Conservation (phyloP, 2,888 invertebrate species). For the Drosophila mulleri region DNA sequence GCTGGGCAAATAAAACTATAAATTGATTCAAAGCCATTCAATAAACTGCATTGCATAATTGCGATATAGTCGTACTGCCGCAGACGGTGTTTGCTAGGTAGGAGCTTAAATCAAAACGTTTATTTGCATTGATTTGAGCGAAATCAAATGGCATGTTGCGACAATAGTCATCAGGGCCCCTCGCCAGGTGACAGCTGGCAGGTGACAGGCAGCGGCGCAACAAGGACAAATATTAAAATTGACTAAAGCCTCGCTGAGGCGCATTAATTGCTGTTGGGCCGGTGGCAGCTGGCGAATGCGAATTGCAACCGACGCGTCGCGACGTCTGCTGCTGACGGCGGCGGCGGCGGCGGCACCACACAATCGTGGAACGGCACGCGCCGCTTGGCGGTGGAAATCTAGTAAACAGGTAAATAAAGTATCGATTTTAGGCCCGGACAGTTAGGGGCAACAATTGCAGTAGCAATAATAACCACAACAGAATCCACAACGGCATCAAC, state of each 20-base stretch:
- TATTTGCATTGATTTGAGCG: constrained; percentile 1
- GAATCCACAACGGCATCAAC: constrained; percentile 2
- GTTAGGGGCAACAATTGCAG: constrained; percentile 8
- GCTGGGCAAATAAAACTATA: constrained; percentile 3
- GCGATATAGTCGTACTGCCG: not conserved
- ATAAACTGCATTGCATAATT: constrained; percentile 5
- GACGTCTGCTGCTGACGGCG: constrained; percentile 6
- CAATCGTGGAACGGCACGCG: constrained; percentile 27
- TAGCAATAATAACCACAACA: constrained; percentile 10
- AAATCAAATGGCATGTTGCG: constrained; percentile 8
- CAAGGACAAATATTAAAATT: constrained; percentile 10
- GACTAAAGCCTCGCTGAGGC: constrained; percentile 5
- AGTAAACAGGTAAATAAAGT: constrained; percentile 35
- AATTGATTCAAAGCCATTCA: not conserved
- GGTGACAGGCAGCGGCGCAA: not conserved
- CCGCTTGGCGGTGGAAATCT: not conserved
- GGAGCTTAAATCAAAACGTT: not conserved
- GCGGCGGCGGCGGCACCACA: not conserved
- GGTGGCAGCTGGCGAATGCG: constrained; percentile 30
- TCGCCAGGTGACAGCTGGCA: not conserved
- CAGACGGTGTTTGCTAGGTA: not conserved
- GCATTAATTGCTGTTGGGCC: constrained; percentile 28
- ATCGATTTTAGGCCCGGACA: constrained; percentile 40
- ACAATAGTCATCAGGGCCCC: not conserved
- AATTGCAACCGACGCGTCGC: constrained; percentile 8